A percentile compares a stretch with the other conserved stretches of the same genome.
Conservation (phyloP, 2,797 vertebrate genomes). For the Notolepis coatsorum region DNA sequence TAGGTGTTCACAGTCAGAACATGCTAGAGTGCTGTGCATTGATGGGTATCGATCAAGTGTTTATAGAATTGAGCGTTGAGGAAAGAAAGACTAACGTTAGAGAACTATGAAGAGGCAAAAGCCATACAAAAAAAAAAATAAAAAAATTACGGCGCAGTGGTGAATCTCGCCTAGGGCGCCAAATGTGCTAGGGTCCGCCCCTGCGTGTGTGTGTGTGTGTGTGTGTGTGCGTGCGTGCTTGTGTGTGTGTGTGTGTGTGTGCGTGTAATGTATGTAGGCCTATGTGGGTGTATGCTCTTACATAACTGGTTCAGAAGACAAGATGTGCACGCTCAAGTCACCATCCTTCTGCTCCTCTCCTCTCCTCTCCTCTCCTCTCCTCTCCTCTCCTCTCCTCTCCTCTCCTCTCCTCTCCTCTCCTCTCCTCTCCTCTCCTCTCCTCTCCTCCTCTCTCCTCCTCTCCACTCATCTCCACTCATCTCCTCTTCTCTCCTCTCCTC, state of each 20-base stretch:
- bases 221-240: conserved; percentile 1
- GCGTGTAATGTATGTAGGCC: too few species aligned
- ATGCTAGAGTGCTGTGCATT: too few species aligned
- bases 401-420: conserved; percentile 13
- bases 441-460: conserved; percentile 7
- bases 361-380: conserved; percentile 19
- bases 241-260: conserved; percentile 21
- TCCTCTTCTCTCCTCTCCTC: conserved; percentile 3
- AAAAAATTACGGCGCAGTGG: too few species aligned
- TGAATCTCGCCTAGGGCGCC: too few species aligned
- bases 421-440: conserved; percentile 22
- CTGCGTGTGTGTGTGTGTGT: conserved; percentile 7
- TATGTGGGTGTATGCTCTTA: conserved; percentile 40
- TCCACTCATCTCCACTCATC: not conserved
- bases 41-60: too few species aligned
- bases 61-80: too few species aligned
- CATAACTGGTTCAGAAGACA: conserved; percentile 52
- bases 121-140: too few species aligned
- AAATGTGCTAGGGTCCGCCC: too few species aligned
- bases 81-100: too few species aligned
- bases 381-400: conserved; percentile 10
- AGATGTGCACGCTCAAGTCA: conserved; percentile 28
- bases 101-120: too few species aligned
- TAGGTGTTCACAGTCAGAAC: too few species aligned
- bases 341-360: conserved; percentile 18